Conservation (phyloP, 2,797 vertebrate genomes). For the Chrosomus eos region DNA sequence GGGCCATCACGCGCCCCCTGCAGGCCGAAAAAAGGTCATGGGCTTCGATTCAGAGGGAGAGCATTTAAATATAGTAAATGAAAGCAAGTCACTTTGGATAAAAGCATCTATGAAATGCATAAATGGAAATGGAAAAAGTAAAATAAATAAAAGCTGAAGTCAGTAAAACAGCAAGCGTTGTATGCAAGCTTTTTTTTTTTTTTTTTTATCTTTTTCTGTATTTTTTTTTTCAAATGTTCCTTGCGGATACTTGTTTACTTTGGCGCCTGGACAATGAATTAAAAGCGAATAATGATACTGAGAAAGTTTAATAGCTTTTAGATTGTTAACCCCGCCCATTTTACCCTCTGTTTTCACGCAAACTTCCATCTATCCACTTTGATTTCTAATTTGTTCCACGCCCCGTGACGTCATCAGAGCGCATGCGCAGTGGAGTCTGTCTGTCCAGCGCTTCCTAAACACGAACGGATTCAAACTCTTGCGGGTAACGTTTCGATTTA, state of each 20-base stretch:
- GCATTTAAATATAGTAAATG: neutral
- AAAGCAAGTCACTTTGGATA: neutral
- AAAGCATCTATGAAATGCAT: neutral
- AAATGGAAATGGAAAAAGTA: neutral
- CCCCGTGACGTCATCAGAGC: neutral
- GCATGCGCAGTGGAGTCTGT: conserved; percentile 14
- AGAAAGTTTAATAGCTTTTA: neutral
- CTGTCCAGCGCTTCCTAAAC: conserved; percentile 28
- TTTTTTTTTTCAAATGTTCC: neutral
- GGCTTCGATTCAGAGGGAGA: neutral
- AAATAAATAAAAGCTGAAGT: neutral
- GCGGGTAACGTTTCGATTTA: conserved; percentile 15
- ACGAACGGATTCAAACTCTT: conserved; percentile 17
- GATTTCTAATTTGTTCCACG: neutral
- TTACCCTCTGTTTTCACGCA: fast-evolving
- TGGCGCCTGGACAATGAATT: neutral
- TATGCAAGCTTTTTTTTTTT: neutral
- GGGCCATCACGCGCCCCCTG: neutral
- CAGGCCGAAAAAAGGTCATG: neutral
- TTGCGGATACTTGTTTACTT: neutral
- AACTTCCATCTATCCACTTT: neutral
- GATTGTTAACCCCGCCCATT: neutral
- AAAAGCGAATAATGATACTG: neutral
- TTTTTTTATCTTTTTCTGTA: no score
- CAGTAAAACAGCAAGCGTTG: neutral